phyloP scores from a whole-genome alignment of 2,113 vertebrate genomes.

The Condylura cristata region DNA sequence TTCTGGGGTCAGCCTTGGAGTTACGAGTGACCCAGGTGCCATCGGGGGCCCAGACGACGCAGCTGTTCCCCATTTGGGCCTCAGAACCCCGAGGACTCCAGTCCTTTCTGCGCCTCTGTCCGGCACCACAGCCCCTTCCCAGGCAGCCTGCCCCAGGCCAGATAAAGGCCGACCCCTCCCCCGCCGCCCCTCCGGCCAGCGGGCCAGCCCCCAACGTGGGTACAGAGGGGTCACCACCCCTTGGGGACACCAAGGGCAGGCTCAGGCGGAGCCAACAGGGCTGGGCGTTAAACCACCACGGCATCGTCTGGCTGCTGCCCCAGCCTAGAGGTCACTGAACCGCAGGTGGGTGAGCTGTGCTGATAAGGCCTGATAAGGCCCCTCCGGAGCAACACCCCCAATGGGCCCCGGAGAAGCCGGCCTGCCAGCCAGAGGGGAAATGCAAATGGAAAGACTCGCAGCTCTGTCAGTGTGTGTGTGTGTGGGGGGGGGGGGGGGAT shows the following conservation, averaged over 20 bases:
- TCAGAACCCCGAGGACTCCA: neutral
- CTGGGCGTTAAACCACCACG: neutral
- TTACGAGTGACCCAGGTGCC: neutral
- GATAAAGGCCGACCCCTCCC: slow-evolving; percentile 37
- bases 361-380: slow-evolving; percentile 70
- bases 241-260: neutral
- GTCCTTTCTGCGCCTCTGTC: neutral
- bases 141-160: neutral
- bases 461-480: no score
- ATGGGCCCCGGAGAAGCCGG: no score
- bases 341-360: slow-evolving; percentile 73
- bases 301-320: slow-evolving; percentile 52
- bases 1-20: neutral
- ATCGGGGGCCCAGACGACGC: neutral
- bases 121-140: slow-evolving; percentile 34
- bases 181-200: neutral
- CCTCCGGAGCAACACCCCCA: neutral
- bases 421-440: neutral
- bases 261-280: neutral
- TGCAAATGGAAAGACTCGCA: no score
- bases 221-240: neutral
- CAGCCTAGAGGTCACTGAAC: slow-evolving; percentile 82
- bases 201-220: slow-evolving; percentile 23
- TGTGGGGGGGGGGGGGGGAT: no score
- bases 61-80: neutral